These are phyloP conservation scores for Lagopus muta DNA, from an alignment of 2,113 vertebrate genomes.

Conservation along the genomic window DNA sequence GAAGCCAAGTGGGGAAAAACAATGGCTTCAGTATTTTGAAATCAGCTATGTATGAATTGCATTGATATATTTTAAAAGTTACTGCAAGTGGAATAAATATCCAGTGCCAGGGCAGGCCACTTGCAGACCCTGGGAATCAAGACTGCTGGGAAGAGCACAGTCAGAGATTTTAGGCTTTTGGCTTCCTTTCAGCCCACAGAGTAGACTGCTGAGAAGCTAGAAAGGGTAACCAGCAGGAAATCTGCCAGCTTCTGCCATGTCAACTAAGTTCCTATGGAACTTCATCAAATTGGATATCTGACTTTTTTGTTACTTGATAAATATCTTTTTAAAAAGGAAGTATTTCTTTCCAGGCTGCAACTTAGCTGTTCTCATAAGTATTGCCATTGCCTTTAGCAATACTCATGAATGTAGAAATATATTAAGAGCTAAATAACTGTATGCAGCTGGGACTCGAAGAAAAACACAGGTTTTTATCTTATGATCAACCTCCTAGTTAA, in stretches of 20 bases:
- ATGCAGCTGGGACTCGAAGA: neutral
- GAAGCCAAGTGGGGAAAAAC: neutral
- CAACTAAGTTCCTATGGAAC: neutral
- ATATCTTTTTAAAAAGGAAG: neutral
- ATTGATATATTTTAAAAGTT: neutral
- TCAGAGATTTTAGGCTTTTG: neutral
- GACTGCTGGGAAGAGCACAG: neutral
- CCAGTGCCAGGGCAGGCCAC: neutral
- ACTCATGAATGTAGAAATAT: neutral
- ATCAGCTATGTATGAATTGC: neutral
- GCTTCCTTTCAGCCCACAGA: neutral
- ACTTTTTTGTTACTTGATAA: neutral
- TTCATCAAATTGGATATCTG: neutral
- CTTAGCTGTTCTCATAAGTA: neutral
- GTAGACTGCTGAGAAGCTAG: neutral
- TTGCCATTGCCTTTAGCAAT: neutral
- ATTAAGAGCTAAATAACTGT: neutral
- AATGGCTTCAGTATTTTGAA: neutral
- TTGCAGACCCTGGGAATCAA: conserved; percentile 2
- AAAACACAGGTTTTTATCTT: neutral
- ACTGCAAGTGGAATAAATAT: neutral
- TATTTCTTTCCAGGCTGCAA: neutral
- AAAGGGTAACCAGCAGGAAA: neutral
- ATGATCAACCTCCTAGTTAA: neutral
- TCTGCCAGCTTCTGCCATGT: neutral